Conservation (phyloP, 2,888 invertebrate genomes). For the Marasmarcha lunaedactyla region DNA sequence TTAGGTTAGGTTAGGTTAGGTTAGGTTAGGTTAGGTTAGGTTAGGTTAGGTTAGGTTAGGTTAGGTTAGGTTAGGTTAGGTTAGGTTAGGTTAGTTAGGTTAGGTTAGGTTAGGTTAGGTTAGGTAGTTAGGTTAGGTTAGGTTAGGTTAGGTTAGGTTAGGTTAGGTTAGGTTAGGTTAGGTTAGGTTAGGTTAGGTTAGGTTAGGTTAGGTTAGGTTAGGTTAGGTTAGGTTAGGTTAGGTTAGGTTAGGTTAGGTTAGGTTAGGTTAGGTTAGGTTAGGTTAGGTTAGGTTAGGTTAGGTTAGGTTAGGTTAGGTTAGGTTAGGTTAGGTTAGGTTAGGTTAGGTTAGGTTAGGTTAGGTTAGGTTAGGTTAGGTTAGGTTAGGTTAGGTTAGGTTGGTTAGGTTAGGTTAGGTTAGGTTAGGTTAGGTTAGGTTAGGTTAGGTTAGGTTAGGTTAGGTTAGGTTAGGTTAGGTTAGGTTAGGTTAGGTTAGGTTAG, state of each 20-base stretch:
- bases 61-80: conserved; percentile 10
- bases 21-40: conserved; percentile 10
- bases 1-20: too few relatives aligned
- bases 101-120: too few relatives aligned
- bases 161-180: conserved; percentile 5
- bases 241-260: conserved; percentile 5
- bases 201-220: conserved; percentile 7
- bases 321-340: conserved; percentile 10
- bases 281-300: conserved; percentile 10
- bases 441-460: conserved; percentile 10
- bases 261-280: conserved; percentile 4
- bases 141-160: conserved; percentile 11
- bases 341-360: conserved; percentile 10
- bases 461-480: conserved; percentile 10
- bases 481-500: conserved; percentile 10
- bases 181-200: conserved; percentile 3
- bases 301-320: conserved; percentile 10
- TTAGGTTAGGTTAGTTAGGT: conserved; percentile 10
- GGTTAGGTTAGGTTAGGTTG: conserved; percentile 10
- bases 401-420: conserved; percentile 10
- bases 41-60: conserved; percentile 10
- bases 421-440: conserved; percentile 10
- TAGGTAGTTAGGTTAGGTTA: conserved; percentile 11
- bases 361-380: conserved; percentile 10
- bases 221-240: conserved; percentile 6